Base-by-base conservation (phyloP, 2,113 vertebrate genomes). In the Neotragus moschatus region DNA sequence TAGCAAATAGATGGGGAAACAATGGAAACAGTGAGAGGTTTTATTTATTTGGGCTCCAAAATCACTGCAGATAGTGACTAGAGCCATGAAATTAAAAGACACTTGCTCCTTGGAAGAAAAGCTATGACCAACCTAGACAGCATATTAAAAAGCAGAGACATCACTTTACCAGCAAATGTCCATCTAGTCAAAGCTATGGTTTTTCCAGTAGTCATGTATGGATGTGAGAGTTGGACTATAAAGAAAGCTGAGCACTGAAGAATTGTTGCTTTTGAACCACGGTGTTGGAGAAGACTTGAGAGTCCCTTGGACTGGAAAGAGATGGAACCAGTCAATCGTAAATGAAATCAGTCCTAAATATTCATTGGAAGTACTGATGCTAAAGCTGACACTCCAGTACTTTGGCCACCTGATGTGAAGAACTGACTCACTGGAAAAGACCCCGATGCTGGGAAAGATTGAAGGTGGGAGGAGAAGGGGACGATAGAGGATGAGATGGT, bases 281-380 rank as follows among this genome's bases (percentile, higher is more conserved):
- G 66, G 66, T 70, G n/a, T 70, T 70, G n/a, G 66, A 39, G 10
- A 70, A 36, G n/a, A 70, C n/a, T 70, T 70, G 19, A 10, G 10
- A 70, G 19, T 70, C 66, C n/a, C n/a, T 36, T 39, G 66, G n/a
- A 21, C 66, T 70, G 9, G 9, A 70, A 70, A 9, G 19, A 70
- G n/a, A 70, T 36, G 0, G 0, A 70, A 70, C n/a, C n/a, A 36
- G n/a, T 39, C 19, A 70, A 21, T 6, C 10, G 2, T 21, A 23
- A 70, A 70, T n/a, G 66, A 70, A 36, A 70, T 36, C 66, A 39
- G 61, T 70, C 66, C n/a, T 12, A 33, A 70, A 70, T 39, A 70
- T 36, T 70, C 10, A 36, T 1, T 70, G 19, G 66, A 36, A 70
- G 66, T 2, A 70, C 19, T 70, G 66, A 70, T 70, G n/a, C 66